Evolutionary conservation across 2,888 invertebrate species (phyloP).

Genomic region (Apocheima hispidaria): DNA sequence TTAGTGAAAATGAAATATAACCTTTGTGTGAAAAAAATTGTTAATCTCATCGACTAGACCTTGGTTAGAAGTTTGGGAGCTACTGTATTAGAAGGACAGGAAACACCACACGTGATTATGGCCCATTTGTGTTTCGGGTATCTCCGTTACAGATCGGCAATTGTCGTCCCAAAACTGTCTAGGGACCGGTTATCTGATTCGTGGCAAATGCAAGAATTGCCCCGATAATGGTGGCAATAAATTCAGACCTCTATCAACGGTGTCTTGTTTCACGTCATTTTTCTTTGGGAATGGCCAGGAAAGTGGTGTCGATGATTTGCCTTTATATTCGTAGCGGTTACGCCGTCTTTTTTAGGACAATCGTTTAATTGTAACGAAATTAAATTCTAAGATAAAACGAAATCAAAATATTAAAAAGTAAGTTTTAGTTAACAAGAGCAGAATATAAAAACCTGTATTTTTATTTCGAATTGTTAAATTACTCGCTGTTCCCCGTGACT

Average conservation of each 20-base stretch:
- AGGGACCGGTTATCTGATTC: slow-evolving; percentile 55
- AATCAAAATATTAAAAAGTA: neutral
- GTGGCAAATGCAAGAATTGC: slow-evolving; percentile 67
- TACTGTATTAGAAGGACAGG: slow-evolving; percentile 35
- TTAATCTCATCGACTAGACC: too few species aligned
- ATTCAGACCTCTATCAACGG: slow-evolving; percentile 61
- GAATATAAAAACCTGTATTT: too few species aligned
- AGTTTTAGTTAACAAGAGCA: too few species aligned
- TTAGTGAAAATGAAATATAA: too few species aligned
- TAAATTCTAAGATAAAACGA: neutral
- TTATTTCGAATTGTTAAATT: too few species aligned
- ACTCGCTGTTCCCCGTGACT: too few species aligned
- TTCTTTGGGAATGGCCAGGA: slow-evolving; percentile 36
- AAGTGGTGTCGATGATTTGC: slow-evolving; percentile 22
- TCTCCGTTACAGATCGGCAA: slow-evolving; percentile 63
- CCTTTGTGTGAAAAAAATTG: too few species aligned
- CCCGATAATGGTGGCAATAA: slow-evolving; percentile 66
- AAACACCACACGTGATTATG: slow-evolving; percentile 53
- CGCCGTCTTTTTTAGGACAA: neutral
- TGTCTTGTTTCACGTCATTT: slow-evolving; percentile 56
- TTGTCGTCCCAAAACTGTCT: slow-evolving; percentile 55
- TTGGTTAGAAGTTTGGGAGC: slow-evolving; percentile 15
- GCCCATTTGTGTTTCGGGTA: slow-evolving; percentile 65
- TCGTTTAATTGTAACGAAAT: neutral
- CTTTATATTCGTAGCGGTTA: slow-evolving; percentile 4